Conservation (phyloP, 2,888 invertebrate species). For the Hydroisotoma schaefferi region DNA sequence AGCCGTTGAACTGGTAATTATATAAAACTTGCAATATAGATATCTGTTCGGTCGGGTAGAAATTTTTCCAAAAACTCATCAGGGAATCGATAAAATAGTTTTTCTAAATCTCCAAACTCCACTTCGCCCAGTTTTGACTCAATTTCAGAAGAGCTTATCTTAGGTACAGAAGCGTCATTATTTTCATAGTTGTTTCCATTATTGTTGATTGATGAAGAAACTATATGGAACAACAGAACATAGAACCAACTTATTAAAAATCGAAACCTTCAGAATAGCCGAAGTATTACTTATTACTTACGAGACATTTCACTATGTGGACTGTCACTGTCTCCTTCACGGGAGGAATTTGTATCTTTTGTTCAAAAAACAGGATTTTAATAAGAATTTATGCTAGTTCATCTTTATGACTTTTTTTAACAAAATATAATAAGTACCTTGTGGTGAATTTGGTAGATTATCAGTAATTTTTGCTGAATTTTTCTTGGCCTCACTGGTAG, state of each 20-base stretch:
- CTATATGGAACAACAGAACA: no score
- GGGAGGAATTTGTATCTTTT: no score
- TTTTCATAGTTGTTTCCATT: no score
- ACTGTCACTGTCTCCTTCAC: conserved; percentile 2
- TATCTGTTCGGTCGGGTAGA: background rate
- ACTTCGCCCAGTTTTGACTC: background rate
- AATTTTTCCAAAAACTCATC: conserved; percentile 7
- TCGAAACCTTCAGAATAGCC: background rate
- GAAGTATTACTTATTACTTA: background rate
- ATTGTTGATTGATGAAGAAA: no score
- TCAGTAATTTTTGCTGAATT: no score
- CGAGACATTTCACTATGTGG: background rate
- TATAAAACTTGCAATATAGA: conserved; percentile 7
- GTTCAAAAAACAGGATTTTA: no score
- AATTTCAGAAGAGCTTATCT: background rate
- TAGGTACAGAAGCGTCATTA: background rate
- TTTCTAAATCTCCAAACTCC: conserved; percentile 2
- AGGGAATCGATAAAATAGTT: background rate
- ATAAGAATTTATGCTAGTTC: no score
- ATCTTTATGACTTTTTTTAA: background rate
- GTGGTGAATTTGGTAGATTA: background rate
- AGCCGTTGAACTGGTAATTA: background rate
- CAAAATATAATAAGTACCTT: no score
- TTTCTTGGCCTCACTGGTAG: no score
- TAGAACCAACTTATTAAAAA: no score